Base-by-base conservation (phyloP, 2,888 invertebrate species). In the Luperina nickerlii region DNA sequence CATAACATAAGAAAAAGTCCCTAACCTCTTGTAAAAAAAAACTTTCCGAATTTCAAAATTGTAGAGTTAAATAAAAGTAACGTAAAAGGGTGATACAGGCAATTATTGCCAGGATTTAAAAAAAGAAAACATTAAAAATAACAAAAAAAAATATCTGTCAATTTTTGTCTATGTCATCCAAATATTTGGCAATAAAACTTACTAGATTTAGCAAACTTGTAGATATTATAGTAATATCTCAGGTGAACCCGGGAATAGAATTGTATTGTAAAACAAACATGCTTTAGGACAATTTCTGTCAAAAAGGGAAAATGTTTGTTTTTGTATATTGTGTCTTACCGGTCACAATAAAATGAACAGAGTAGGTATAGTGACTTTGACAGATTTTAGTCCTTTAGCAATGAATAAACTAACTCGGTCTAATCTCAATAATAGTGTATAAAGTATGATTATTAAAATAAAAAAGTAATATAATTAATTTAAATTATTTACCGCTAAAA, bases 401-500 rank as follows among this genome's bases (percentile, higher is more conserved):
- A 42, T 48, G 15, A 24, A 38, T 60, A 45, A 57, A 74, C 32
- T 63, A 67, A 67, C n/a, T 62, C 48, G 65, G 60, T 73, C 62
- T 76, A 72, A 87, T 72, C 63, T 82, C 51, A 62, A 78, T 68
- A 72, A 63, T 78, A 74, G 24, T 88, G 72, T 89, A 76, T 67
- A 80, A 74, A 78, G 70, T 69, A 62, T 48, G 76, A 65, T 57
- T 74, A 76, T 20, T 75, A 24, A 74, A 74, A 13, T 73, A 67
- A 75, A 60, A 78, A 81, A 82, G 18, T 78, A 84, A 81, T 78
- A 79, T 78, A 76, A 72, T 57, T 18, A 57, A 72, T 72, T 72
- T 89, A 83, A 88, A 80, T 89, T 82, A 88, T 88, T 84, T 38
- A 72, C 78, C 79, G 82, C 75, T 82, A 82, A 79, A 84, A 83